Base-by-base conservation (phyloP, 2,888 invertebrate genomes). In the Caenorhabditis sp. region DNA sequence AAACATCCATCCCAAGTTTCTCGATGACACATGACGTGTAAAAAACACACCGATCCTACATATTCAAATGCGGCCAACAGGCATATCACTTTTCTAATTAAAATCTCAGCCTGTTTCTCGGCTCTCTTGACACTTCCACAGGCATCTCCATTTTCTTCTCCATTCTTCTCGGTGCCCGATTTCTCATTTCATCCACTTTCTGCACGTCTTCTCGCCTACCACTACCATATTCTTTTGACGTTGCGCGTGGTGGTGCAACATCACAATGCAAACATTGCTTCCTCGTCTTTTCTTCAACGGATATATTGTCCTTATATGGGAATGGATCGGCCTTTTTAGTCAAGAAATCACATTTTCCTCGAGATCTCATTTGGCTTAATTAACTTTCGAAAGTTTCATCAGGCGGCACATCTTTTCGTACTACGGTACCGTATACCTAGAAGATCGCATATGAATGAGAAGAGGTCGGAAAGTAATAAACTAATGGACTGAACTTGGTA, bases 181-280 rank as follows among this genome's bases (percentile, higher is more conserved):
- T 51, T 68, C 69, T 44, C 47, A n/a, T 69, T 68, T 59, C 49
- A 56, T 41, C 54, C 28, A 38, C 28, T 38, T 73, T 61, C 44
- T 6, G 54, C 35, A 63, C 66, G 56, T 74, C 59, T 66, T 58
- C 51, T 74, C 49, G 22, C 59, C n/a, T 61, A 38, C 47, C 56
- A 79, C 79, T 79, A 79, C 70, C 79, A 79, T 79, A 79, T 79
- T 79, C 79, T 72, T 79, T 79, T 79, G 79, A 79, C 79, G 79
- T 79, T 58, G 54, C 51, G 49, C 22, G 64, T 47, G n/a, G n/a
- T n/a, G 51, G 59, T 79, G 79, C 79, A 79, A 79, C 77, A 77
- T 77, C 76, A 77, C 77, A 79, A 79, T 70, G 79, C 79, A 79
- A 79, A 79, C 79, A 79, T 79, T 79, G 79, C 75, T 75, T 70